Percentiles rank a stretch among this genome's conserved stretches.
These are phyloP conservation scores for Sebastes itinus DNA, from an alignment of 2,797 vertebrate species.

Conservation along the genomic window DNA sequence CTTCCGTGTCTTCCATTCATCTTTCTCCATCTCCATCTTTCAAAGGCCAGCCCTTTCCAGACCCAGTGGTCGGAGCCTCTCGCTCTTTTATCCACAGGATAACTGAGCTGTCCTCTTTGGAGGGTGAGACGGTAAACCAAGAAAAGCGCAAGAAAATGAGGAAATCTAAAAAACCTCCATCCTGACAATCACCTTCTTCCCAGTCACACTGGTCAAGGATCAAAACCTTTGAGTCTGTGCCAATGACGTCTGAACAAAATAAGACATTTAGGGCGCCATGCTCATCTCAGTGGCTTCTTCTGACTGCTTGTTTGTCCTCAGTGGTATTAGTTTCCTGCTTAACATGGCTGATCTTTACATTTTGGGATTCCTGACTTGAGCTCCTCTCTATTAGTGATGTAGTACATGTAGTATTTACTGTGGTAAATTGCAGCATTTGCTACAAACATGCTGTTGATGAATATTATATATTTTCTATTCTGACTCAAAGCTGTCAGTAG, in stretches of 20 bases:
- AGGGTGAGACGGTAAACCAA: slow-evolving; percentile 75
- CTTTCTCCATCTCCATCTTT: neutral
- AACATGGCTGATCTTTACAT: slow-evolving; percentile 61
- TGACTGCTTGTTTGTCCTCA: slow-evolving; percentile 69
- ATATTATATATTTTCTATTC: slow-evolving; percentile 9
- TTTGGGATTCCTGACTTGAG: slow-evolving; percentile 63
- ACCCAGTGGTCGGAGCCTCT: slow-evolving; percentile 74
- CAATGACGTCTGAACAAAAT: slow-evolving; percentile 56
- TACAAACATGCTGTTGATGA: neutral
- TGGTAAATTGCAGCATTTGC: slow-evolving; percentile 7
- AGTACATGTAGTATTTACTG: slow-evolving; percentile 7
- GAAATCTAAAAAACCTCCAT: slow-evolving; percentile 67
- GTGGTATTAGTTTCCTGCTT: slow-evolving; percentile 59
- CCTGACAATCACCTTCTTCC: slow-evolving; percentile 69
- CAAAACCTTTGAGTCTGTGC: slow-evolving; percentile 67
- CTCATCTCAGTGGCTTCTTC: slow-evolving; percentile 62
- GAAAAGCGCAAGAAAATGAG: slow-evolving; percentile 77
- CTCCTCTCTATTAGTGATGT: slow-evolving; percentile 15
- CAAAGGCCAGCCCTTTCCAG: slow-evolving; percentile 70
- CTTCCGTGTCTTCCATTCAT: neutral
- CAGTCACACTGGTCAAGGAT: slow-evolving; percentile 54
- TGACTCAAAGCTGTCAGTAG: slow-evolving; percentile 20
- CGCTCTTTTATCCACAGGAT: slow-evolving; percentile 75
- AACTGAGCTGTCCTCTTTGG: slow-evolving; percentile 77
- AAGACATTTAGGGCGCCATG: slow-evolving; percentile 32